Base-by-base conservation (phyloP, 2,888 invertebrate genomes). In the Dryocosmus kuriphilus region DNA sequence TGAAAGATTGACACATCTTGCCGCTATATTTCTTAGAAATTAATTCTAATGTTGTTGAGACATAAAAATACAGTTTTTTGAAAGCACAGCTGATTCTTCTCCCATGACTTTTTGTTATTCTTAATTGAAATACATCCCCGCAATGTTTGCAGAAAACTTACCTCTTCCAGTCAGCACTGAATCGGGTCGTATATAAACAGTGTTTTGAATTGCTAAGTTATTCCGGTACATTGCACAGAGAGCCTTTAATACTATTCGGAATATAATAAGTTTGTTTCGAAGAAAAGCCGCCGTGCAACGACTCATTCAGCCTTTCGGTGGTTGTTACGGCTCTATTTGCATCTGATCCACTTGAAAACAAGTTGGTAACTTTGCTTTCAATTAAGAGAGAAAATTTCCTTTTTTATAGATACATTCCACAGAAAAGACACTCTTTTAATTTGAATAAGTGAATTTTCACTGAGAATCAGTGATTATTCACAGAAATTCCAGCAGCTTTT, bases 301-400 rank as follows among this genome's bases (percentile, higher is more conserved):
- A n/a, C 46, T 67, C 27, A 67, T 67, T 46, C 46, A 41, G 27
- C 46, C 46, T 46, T 67, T 67, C 27, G 46, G 67, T 27, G 46
- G 46, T 67, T 67, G 46, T 67, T 46, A 27, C 46, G 27, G 46
- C 46, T 67, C 9, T 16, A 67, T 67, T 67, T 67, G 46, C 67
- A 67, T 67, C n/a, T 67, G 38, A 67, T 67, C 46, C 67, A 67
- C 46, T 67, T 67, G 46, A 67, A 46, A 67, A 46, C 51, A 67
- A 67, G 35, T 35, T 63, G 11, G 35, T 38, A 30, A 62, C 30
- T 62, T 22, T 27, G 46, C 16, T 19, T 67, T 38, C 8, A 67
- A 46, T 41, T 67, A 46, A 67, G 67, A 67, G n/a, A 27, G 30
- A 27, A 19, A 30, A n/a, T 67, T 19, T 6, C 46, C 19, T n/a